A percentile compares a stretch with the other conserved stretches of the same genome.
phyloP scores from a whole-genome alignment of 2,797 vertebrate genomes.

The Petrocephalus sullivani region DNA sequence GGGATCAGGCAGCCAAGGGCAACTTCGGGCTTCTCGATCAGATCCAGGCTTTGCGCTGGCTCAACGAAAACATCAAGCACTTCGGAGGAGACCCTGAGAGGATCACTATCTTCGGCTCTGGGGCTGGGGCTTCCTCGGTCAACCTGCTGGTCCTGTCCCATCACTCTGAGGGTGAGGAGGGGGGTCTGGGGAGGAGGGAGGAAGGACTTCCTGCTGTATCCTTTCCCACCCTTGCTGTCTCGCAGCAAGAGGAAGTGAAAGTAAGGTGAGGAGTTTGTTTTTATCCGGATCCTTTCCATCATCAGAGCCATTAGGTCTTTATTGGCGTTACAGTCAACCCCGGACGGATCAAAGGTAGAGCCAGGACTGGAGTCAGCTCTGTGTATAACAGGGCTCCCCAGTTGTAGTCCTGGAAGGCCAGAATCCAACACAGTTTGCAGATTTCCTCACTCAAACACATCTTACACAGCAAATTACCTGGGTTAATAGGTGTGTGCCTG shows the following conservation, averaged over 20 bases:
- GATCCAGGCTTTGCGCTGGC: conserved; percentile 96
- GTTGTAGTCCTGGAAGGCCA: no score
- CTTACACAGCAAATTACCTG: background rate
- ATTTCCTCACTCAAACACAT: background rate
- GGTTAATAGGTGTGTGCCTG: background rate
- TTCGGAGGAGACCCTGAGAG: conserved; percentile 94
- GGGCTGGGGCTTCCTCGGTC: conserved; percentile 92
- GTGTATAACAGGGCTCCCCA: background rate
- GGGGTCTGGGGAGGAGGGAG: background rate
- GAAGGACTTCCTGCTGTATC: background rate
- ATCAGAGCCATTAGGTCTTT: background rate
- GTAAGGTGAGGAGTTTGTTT: background rate
- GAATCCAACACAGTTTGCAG: no score
- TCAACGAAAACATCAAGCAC: conserved; percentile 95
- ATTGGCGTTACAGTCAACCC: background rate
- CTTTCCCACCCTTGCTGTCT: background rate
- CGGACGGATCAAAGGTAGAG: background rate
- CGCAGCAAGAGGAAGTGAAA: background rate
- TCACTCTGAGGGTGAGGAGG: conserved; percentile 89
- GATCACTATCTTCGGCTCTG: conserved; percentile 99
- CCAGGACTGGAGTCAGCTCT: background rate
- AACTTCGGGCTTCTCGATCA: conserved; percentile 97
- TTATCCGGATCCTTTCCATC: background rate
- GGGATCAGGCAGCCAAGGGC: conserved; percentile 94
- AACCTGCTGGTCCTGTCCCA: conserved; percentile 98